Evolutionary conservation across 53 echinoderm and acorn worm species (phyloP).

Genomic region (Echinarachnius parma): DNA sequence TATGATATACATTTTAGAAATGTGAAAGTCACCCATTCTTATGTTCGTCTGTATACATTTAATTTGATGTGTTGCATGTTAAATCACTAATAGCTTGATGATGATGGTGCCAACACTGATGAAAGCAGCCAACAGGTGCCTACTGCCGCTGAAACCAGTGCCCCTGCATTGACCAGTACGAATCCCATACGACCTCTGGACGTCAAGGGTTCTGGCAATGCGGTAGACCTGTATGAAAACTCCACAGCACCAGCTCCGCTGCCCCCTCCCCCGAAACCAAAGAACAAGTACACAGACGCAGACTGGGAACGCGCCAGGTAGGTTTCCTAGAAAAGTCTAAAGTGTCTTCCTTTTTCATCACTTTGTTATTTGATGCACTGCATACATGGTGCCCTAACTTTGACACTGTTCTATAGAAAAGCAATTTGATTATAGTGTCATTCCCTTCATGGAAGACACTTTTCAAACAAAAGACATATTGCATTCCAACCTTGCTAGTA

Average conservation of each 20-base stretch:
- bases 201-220: slow-evolving; percentile 39
- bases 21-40: too few relatives aligned
- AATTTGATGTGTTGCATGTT: too few relatives aligned
- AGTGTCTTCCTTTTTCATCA: too few relatives aligned
- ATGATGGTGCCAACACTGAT: slow-evolving; percentile 25
- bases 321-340: background rate
- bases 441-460: too few relatives aligned
- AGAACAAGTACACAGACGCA: slow-evolving; percentile 70
- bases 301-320: slow-evolving; percentile 90
- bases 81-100: slow-evolving; percentile 59
- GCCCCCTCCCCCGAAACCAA: slow-evolving; percentile 61
- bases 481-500: too few relatives aligned
- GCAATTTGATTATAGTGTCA: too few relatives aligned
- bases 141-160: background rate
- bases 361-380: too few relatives aligned
- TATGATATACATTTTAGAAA: too few relatives aligned
- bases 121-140: background rate
- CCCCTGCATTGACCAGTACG: background rate
- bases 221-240: slow-evolving; percentile 66
- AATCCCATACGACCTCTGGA: slow-evolving; percentile 51
- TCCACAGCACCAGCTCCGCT: slow-evolving; percentile 75
- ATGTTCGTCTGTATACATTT: too few relatives aligned
- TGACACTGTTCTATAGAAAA: too few relatives aligned
- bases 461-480: too few relatives aligned
- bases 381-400: too few relatives aligned